phyloP scores from a whole-genome alignment of 2,113 vertebrate species.

The Boulengeromyrus knoepffleri region DNA sequence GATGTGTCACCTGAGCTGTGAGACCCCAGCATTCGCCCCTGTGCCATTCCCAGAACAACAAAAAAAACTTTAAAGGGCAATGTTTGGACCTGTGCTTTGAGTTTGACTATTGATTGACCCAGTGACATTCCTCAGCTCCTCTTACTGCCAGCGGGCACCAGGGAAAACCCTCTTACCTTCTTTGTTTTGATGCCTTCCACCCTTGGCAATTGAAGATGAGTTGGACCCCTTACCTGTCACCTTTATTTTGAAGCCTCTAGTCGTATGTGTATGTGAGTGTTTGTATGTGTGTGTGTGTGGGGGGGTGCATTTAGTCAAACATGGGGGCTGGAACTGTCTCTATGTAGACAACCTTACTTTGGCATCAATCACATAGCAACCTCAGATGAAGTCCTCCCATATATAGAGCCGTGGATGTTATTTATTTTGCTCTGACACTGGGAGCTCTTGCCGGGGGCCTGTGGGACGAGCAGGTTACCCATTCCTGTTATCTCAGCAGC shows the following conservation, averaged over 20 bases:
- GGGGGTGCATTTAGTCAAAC: neutral
- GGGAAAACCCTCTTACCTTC: neutral
- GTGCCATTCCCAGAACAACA: slow-evolving; percentile 20
- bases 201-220: slow-evolving; percentile 22
- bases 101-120: slow-evolving; percentile 46
- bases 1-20: slow-evolving; percentile 18
- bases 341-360: neutral
- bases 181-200: slow-evolving; percentile 22
- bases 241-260: slow-evolving; percentile 11
- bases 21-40: slow-evolving; percentile 16
- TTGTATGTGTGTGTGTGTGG: slow-evolving; percentile 19
- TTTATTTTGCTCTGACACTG: neutral
- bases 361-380: neutral
- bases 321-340: neutral
- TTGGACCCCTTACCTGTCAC: slow-evolving; percentile 20
- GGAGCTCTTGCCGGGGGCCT: slow-evolving; percentile 5
- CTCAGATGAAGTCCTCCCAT: neutral
- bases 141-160: neutral
- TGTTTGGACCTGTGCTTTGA: slow-evolving; percentile 37
- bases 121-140: neutral
- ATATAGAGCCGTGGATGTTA: neutral
- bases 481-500: slow-evolving; percentile 15
- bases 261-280: slow-evolving; percentile 26
- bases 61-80: slow-evolving; percentile 33
- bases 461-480: neutral